These are phyloP conservation scores for Caradrina clavipalpis DNA, from an alignment of 2,888 invertebrate species.

Conservation along the genomic window DNA sequence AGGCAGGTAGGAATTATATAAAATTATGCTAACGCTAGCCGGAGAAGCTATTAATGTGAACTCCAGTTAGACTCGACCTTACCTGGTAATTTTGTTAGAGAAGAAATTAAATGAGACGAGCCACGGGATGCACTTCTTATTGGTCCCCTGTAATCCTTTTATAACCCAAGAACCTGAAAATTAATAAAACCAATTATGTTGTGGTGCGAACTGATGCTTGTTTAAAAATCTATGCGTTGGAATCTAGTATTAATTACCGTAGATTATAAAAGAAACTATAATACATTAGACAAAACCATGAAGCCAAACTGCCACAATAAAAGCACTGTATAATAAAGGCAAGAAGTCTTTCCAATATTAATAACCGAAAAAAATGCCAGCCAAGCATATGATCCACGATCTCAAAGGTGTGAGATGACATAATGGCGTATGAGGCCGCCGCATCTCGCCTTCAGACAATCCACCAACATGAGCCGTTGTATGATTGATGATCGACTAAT, in stretches of 20 bases:
- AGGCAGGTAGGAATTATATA: slow-evolving; percentile 34
- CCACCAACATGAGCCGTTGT: slow-evolving; percentile 73
- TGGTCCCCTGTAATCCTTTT: slow-evolving; percentile 14
- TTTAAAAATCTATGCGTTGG: not conserved
- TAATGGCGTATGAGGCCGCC: slow-evolving; percentile 67
- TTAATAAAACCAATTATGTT: not conserved
- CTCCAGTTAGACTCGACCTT: slow-evolving; percentile 42
- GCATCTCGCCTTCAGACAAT: slow-evolving; percentile 68
- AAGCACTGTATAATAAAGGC: slow-evolving; percentile 40
- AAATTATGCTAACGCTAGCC: slow-evolving; percentile 42
- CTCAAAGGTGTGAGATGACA: slow-evolving; percentile 72
- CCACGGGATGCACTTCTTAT: slow-evolving; percentile 36
- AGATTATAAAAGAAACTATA: not conserved
- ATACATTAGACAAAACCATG: not conserved
- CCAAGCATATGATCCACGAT: slow-evolving; percentile 69
- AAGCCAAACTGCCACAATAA: slow-evolving; percentile 34
- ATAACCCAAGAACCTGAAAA: slow-evolving; percentile 2
- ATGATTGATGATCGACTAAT: slow-evolving; percentile 82
- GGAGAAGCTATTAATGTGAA: slow-evolving; percentile 45
- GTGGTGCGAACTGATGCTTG: not conserved
- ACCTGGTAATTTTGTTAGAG: slow-evolving; percentile 34
- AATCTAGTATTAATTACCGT: not conserved
- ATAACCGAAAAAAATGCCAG: slow-evolving; percentile 61
- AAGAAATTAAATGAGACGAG: slow-evolving; percentile 38
- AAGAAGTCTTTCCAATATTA: slow-evolving; percentile 60